Conservation (phyloP, 2,888 invertebrate genomes). For the Tethea ocularis region DNA sequence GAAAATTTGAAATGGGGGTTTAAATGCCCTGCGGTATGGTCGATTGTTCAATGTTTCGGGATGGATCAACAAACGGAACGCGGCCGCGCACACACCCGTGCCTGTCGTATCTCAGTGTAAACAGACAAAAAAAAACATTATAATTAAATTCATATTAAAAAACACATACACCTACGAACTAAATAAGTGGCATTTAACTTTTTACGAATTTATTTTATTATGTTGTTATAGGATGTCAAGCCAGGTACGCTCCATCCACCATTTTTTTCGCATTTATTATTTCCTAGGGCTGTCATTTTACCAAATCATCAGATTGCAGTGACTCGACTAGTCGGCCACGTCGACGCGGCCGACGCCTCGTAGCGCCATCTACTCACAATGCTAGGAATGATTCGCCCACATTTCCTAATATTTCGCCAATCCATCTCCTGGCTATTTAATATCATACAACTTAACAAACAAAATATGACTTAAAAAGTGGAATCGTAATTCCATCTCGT, state of each 20-base stretch:
- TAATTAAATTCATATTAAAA: conserved; percentile 70
- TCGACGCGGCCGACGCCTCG: conserved; percentile 7
- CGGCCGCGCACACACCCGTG: conserved; percentile 50
- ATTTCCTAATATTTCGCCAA: conserved; percentile 12
- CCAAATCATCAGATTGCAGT: conserved; percentile 23
- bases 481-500: conserved; percentile 38
- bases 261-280: conserved; percentile 9
- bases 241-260: background rate
- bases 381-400: conserved; percentile 9
- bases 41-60: background rate
- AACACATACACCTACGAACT: conserved; percentile 77
- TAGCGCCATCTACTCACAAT: background rate
- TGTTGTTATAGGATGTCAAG: conserved; percentile 24
- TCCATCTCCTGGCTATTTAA: conserved; percentile 27
- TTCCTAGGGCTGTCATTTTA: conserved; percentile 6
- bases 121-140: conserved; percentile 66
- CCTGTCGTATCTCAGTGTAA: conserved; percentile 59
- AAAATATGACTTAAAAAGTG: conserved; percentile 46
- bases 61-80: conserved; percentile 18
- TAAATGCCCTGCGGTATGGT: background rate
- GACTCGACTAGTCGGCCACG: conserved; percentile 21
- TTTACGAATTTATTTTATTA: conserved; percentile 43
- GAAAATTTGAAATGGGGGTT: background rate
- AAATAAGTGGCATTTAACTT: conserved; percentile 65
- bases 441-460: conserved; percentile 48